Evolutionary conservation across 2,113 vertebrate genomes (phyloP), one percentile per base, ranked within the genome.

Genomic region (Vidua macroura): DNA sequence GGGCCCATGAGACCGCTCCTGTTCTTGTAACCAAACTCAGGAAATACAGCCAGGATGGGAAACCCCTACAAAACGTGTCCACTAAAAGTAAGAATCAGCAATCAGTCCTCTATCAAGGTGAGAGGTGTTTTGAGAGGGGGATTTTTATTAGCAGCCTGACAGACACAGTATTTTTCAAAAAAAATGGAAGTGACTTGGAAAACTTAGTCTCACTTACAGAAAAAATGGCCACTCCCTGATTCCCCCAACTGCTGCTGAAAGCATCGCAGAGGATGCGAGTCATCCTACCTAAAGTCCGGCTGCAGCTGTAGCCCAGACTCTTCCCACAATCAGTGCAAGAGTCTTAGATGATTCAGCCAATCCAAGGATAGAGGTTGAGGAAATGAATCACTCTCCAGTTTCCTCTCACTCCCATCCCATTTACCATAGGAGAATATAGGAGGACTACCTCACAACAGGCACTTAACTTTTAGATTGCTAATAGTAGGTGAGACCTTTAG

Each of bases 1-100:
- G 7, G 11, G 28, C 21, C 55, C 1, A 0, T 66, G 44, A 44
- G 33, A 55, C 6, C 0, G 0, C 7, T 91, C 17, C 51, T 62
- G 6, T 69, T 87, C 43, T 41, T 0, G 0, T 24, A 70, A 33
- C 22, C 6, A 72, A 85, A 76, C 12, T 46, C 43, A 75, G 44
- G 63, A 92, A 83, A 73, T 48, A 60, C 0, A 19, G 16, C 23
- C 37, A 88, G 49, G 11, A 56, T 79, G 27, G 63, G 53, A 85
- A 88, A 63, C 9, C 1, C 27, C 17, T 30, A 27, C 0, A 4
- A 78, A 91, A 81, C 0, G 0, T 21, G 13, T 62, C 20, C 39
- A 58, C 22, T 81, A 46, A 43, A 20, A 96, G 13, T 14, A 63
- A 70, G n/a, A 70, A 74, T 59, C 43, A 72, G 18, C 35, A 77